Percentiles rank a stretch among this genome's conserved stretches.
Evolutionary conservation across 2,797 vertebrate genomes (phyloP).

Genomic region (Salmo trutta): DNA sequence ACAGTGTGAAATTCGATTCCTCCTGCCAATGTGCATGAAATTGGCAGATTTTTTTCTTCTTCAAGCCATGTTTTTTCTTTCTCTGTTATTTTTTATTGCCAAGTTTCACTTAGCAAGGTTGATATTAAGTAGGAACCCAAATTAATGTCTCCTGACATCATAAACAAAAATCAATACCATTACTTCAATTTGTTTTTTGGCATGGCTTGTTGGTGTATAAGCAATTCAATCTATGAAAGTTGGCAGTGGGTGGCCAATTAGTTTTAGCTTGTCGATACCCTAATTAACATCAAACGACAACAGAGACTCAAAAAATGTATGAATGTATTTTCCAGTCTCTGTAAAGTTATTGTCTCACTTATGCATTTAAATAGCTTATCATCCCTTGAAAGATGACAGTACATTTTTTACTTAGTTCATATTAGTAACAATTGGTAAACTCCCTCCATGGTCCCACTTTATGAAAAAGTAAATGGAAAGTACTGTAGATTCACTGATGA

Average conservation of each 20-base stretch:
- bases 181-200: conserved; percentile 33
- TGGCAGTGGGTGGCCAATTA: conserved; percentile 47
- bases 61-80: conserved; percentile 33
- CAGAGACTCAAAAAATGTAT: background rate
- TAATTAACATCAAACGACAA: conserved; percentile 34
- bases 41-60: conserved; percentile 63
- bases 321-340: background rate
- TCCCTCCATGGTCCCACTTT: background rate
- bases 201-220: conserved; percentile 49
- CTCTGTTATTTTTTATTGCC: conserved; percentile 46
- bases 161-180: conserved; percentile 63
- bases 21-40: conserved; percentile 65
- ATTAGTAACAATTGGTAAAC: background rate
- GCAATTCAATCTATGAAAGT: conserved; percentile 54
- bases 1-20: conserved; percentile 58
- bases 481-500: too few relatives aligned
- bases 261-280: conserved; percentile 52
- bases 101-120: conserved; percentile 60
- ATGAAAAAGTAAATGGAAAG: too few relatives aligned
- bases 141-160: conserved; percentile 68
- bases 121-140: conserved; percentile 61
- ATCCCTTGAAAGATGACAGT: background rate
- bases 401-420: background rate
- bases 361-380: background rate
- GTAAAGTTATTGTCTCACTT: conserved; percentile 1